These are phyloP conservation scores for Danionella cerebrum DNA, from an alignment of 2,113 vertebrate species.

Conservation along the genomic window DNA sequence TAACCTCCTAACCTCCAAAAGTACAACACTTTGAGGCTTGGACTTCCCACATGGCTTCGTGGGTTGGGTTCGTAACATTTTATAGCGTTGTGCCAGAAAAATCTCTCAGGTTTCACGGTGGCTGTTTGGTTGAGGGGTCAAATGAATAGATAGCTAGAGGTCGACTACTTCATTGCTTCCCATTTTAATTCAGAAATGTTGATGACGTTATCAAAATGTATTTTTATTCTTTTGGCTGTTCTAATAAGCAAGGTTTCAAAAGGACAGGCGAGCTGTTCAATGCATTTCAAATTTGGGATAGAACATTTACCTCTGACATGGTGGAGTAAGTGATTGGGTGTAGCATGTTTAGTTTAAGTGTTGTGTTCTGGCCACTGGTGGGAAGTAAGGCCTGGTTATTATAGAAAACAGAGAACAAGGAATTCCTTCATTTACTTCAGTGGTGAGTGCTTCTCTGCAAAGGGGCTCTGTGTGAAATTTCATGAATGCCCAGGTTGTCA, in stretches of 20 bases:
- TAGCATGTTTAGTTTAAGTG: not conserved
- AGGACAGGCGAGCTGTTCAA: too few relatives aligned
- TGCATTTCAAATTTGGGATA: too few relatives aligned
- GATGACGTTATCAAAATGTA: not conserved
- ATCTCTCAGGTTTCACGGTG: slow-evolving; percentile 28
- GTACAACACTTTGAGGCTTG: slow-evolving; percentile 1
- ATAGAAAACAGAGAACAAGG: slow-evolving; percentile 9
- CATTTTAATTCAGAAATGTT: not conserved
- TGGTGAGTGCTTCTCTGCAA: not conserved
- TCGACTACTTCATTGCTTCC: slow-evolving; percentile 14
- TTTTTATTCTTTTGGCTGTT: not conserved
- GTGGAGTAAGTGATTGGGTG: not conserved
- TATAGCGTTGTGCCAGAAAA: slow-evolving; percentile 24
- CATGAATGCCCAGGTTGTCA: not conserved
- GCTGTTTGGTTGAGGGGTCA: slow-evolving; percentile 24
- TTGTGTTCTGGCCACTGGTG: not conserved
- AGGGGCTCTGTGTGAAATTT: not conserved
- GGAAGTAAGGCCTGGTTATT: not conserved
- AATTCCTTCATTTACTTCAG: not conserved
- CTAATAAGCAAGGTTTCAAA: too few relatives aligned
- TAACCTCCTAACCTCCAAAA: slow-evolving; percentile 27
- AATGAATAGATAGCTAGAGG: slow-evolving; percentile 30
- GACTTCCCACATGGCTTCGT: slow-evolving; percentile 9
- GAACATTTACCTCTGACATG: not conserved
- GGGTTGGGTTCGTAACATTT: slow-evolving; percentile 24